Percentiles rank a stretch among this genome's conserved stretches.
Conservation (phyloP, 2,113 vertebrate species). For the Antechinus stuartii region DNA sequence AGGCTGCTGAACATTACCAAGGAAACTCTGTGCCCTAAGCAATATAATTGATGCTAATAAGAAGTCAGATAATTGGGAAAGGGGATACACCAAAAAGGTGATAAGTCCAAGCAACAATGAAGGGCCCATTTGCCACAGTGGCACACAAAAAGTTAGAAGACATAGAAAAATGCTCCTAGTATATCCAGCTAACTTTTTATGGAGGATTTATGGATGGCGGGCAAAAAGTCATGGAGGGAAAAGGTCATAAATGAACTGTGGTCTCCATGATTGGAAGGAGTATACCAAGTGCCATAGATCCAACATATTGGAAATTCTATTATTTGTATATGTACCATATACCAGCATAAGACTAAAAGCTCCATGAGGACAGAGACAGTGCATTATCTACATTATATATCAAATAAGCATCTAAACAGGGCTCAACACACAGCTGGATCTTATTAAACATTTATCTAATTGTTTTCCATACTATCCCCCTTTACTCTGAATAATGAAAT, state of each 20-base stretch:
- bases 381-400: neutral
- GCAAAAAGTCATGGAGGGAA: neutral
- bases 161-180: neutral
- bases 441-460: neutral
- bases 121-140: neutral
- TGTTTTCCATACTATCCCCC: neutral
- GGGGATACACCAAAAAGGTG: neutral
- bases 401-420: neutral
- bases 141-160: neutral
- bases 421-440: neutral
- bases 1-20: neutral
- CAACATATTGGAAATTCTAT: neutral
- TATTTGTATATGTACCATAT: neutral
- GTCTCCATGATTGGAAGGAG: neutral
- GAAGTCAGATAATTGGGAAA: neutral
- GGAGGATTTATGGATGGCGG: neutral
- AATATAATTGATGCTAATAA: neutral
- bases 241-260: neutral
- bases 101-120: neutral
- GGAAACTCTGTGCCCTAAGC: neutral
- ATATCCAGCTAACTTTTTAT: neutral
- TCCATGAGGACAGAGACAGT: neutral
- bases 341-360: neutral
- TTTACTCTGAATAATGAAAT: neutral
- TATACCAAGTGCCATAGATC: neutral